These are phyloP conservation scores for Rana temporaria DNA, from an alignment of 2,113 vertebrate genomes.

Conservation along the genomic window DNA sequence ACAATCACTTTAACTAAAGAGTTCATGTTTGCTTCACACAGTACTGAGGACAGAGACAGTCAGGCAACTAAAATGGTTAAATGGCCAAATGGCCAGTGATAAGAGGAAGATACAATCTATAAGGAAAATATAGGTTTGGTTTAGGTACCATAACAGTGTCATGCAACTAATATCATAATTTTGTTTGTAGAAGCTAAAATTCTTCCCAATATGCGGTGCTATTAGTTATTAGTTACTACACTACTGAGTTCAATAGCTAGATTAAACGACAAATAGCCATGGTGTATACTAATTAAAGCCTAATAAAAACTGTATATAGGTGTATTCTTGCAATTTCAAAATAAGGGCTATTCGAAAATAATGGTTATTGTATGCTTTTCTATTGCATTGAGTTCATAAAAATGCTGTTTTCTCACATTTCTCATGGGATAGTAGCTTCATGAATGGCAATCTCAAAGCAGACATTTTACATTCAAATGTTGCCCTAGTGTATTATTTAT, in stretches of 20 bases:
- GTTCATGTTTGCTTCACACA: too few relatives aligned
- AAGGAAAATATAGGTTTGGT: too few relatives aligned
- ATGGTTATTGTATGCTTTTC: too few relatives aligned
- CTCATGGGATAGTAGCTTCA: conserved; percentile 11
- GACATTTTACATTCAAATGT: conserved; percentile 35
- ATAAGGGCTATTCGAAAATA: background rate
- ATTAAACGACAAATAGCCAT: background rate
- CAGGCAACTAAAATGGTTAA: too few relatives aligned
- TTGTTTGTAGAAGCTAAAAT: too few relatives aligned
- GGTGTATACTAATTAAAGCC: background rate
- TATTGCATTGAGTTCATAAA: background rate
- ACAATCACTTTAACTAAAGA: too few relatives aligned
- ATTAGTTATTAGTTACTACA: background rate
- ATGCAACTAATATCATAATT: too few relatives aligned
- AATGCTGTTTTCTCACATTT: conserved; percentile 14
- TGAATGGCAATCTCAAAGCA: conserved; percentile 22
- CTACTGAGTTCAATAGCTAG: background rate
- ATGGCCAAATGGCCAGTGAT: too few relatives aligned
- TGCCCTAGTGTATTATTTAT: conserved; percentile 33
- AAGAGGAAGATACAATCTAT: too few relatives aligned
- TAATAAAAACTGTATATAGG: background rate
- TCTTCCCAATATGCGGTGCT: background rate
- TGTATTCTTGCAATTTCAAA: conserved; percentile 5
- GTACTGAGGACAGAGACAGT: too few relatives aligned
- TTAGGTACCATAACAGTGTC: too few relatives aligned